Evolutionary conservation across 2,888 invertebrate species (phyloP).

Genomic region (Halictus ligatus): DNA sequence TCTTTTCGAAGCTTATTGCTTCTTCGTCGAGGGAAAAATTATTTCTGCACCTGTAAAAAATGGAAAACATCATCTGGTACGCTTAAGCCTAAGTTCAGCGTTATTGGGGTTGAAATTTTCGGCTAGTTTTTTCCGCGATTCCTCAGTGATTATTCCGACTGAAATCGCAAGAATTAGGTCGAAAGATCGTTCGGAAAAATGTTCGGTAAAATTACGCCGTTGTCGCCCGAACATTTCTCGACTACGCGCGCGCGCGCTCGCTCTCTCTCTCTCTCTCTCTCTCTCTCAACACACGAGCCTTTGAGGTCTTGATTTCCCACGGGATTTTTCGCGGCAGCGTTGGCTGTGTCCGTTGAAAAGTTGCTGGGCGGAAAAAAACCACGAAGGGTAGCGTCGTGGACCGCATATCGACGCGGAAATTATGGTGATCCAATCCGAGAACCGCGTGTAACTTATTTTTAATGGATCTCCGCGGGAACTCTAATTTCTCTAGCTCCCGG

Average conservation of each 20-base stretch:
- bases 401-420: conserved; percentile 43
- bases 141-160: neutral
- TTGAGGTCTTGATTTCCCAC: conserved; percentile 80
- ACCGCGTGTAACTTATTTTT: conserved; percentile 8
- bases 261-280: neutral
- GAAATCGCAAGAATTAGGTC: conserved; percentile 23
- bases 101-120: neutral
- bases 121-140: neutral
- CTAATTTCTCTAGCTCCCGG: neutral
- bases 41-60: neutral
- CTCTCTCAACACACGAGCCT: conserved; percentile 35
- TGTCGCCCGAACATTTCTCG: conserved; percentile 46
- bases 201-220: conserved; percentile 48
- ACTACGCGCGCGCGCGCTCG: neutral
- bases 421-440: conserved; percentile 38
- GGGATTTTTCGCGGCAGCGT: conserved; percentile 74
- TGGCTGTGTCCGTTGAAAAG: conserved; percentile 46
- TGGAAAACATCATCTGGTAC: too few species aligned
- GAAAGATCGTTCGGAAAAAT: conserved; percentile 22
- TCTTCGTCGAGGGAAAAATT: neutral
- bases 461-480: neutral
- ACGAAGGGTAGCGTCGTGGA: conserved; percentile 34
- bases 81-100: too few species aligned
- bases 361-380: conserved; percentile 41
- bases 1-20: too few species aligned